Conservation (phyloP, 2,888 invertebrate genomes). For the Cremastinae sp. region DNA sequence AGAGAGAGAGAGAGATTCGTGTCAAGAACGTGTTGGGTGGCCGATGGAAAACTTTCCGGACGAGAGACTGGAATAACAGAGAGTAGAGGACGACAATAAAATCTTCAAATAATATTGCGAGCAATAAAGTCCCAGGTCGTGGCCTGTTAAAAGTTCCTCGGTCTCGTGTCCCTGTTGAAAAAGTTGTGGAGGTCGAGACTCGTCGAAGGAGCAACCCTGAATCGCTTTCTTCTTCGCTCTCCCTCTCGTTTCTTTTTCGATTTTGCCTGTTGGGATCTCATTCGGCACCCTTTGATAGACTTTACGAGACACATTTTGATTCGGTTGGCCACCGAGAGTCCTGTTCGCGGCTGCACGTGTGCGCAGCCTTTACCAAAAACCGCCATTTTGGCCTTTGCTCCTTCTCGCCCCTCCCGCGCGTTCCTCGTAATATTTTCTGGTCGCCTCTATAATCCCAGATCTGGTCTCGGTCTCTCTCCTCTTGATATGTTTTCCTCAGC, state of each 20-base stretch:
- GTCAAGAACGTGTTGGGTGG: conserved; percentile 59
- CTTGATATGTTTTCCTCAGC: neutral
- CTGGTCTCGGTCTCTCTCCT: neutral
- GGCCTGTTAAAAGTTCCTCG: conserved; percentile 43
- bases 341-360: conserved; percentile 51
- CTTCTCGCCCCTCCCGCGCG: conserved; percentile 2
- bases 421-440: neutral
- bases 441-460: neutral
- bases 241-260: conserved; percentile 18
- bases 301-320: conserved; percentile 72
- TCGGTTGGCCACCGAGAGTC: conserved; percentile 62
- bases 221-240: neutral
- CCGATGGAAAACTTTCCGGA: conserved; percentile 55
- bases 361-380: neutral
- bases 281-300: conserved; percentile 70
- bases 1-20: conserved; percentile 18
- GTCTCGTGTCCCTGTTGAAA: conserved; percentile 46
- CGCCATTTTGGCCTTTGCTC: conserved; percentile 35
- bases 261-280: conserved; percentile 35
- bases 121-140: conserved; percentile 66
- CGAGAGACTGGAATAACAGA: conserved; percentile 52
- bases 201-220: neutral
- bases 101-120: conserved; percentile 74
- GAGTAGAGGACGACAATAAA: conserved; percentile 69
- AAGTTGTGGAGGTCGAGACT: conserved; percentile 51